Percentiles rank a stretch among this genome's conserved stretches.
These are phyloP conservation scores for Drosophila malerkotliana DNA, from an alignment of 1,140 invertebrate species.

Conservation along the genomic window DNA sequence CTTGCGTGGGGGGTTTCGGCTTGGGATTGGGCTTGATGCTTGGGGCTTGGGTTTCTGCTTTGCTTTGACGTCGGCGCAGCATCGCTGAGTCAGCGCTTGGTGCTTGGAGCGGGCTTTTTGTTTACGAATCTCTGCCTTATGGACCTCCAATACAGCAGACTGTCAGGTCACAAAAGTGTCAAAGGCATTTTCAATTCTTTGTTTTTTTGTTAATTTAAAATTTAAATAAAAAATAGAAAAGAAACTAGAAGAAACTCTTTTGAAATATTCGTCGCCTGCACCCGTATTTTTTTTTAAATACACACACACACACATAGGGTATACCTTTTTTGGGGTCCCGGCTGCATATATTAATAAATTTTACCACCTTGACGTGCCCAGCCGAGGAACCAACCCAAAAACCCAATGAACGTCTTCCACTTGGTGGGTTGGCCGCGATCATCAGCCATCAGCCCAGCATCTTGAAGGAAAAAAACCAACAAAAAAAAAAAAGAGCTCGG, in stretches of 20 bases:
- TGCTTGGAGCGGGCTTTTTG: conserved; percentile 58
- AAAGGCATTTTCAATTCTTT: not conserved
- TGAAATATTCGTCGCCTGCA: conserved; percentile 44
- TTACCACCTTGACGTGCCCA: conserved; percentile 59
- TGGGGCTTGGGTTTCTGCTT: conserved; percentile 22
- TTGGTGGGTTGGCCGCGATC: conserved; percentile 22
- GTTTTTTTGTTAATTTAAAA: no score
- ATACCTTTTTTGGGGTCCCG: conserved; percentile 18
- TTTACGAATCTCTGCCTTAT: conserved; percentile 50
- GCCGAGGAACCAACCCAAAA: conserved; percentile 45
- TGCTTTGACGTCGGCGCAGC: conserved; percentile 35
- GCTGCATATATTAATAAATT: conserved; percentile 72
- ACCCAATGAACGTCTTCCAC: conserved; percentile 51
- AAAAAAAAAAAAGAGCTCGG: conserved; percentile 55
- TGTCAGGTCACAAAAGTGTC: conserved; percentile 53
- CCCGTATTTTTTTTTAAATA: not conserved
- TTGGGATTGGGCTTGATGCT: conserved; percentile 14
- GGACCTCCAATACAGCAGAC: conserved; percentile 18
- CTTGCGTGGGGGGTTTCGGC: conserved; percentile 54
- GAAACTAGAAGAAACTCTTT: not conserved
- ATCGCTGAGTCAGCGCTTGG: conserved; percentile 69
- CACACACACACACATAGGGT: conserved; percentile 1
- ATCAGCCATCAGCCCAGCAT: conserved; percentile 42
- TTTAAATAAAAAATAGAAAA: not conserved
- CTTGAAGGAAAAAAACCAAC: conserved; percentile 49